A percentile compares a stretch with the other conserved stretches of the same genome.
Evolutionary conservation across 2,888 invertebrate genomes (phyloP).

Genomic region (Steinernema carpocapsae): DNA sequence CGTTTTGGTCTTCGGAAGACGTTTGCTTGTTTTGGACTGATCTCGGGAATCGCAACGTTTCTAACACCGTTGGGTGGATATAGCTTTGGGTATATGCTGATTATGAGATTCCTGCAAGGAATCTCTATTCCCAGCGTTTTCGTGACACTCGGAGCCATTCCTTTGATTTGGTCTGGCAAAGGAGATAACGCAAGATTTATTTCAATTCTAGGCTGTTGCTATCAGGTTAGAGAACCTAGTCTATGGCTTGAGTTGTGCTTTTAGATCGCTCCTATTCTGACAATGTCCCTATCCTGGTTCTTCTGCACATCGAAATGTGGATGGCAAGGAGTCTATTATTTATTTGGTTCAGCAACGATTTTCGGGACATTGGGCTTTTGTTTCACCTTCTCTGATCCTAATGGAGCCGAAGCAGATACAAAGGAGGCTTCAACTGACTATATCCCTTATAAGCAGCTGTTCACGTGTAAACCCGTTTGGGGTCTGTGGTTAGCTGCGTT

Average conservation of each 20-base stretch:
- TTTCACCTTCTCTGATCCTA: not conserved
- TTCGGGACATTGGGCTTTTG: not conserved
- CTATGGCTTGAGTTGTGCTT: not conserved
- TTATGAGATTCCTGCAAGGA: not conserved
- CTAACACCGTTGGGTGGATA: not conserved
- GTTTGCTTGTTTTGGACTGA: not conserved
- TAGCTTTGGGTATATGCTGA: not conserved
- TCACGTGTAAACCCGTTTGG: not conserved
- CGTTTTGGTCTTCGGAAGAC: conserved; percentile 10
- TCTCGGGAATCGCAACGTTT: not conserved
- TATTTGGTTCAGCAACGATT: not conserved
- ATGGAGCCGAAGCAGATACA: not conserved
- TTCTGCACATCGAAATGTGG: not conserved
- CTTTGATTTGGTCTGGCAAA: not conserved
- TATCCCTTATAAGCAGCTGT: not conserved
- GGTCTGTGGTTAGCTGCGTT: not conserved
- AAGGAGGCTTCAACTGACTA: not conserved
- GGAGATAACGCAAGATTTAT: not conserved
- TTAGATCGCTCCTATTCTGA: not conserved
- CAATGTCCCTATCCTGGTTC: not conserved
- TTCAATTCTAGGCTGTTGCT: not conserved
- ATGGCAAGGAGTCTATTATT: conserved; percentile 11
- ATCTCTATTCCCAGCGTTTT: not conserved
- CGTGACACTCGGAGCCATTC: not conserved
- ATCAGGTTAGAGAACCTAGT: not conserved